Percentiles rank a stretch among this genome's conserved stretches.
Evolutionary conservation across 1,140 invertebrate species (phyloP).

Genomic region (Triops cancriformis): DNA sequence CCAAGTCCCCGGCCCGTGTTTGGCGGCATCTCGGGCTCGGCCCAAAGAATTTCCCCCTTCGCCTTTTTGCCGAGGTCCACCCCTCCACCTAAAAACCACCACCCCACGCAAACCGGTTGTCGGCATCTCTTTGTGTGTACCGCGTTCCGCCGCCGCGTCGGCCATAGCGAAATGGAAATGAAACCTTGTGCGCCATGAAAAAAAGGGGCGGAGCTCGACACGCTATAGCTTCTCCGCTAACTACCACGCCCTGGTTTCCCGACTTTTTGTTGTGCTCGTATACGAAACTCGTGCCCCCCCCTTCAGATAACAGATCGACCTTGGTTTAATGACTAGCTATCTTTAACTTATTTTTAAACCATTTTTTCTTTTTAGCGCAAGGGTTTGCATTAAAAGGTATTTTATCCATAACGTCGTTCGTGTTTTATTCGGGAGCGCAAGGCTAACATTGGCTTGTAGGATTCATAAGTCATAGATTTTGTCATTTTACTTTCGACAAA

Average conservation of each 20-base stretch:
- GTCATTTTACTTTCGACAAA: no score
- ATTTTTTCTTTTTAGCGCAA: not conserved
- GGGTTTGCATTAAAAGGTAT: not conserved
- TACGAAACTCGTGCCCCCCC: not conserved
- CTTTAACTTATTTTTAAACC: not conserved
- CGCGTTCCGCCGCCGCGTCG: conserved; percentile 1
- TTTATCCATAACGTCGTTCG: no score
- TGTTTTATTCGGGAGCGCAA: no score
- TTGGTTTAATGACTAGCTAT: conserved; percentile 10
- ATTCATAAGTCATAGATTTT: no score
- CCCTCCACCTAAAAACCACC: not conserved
- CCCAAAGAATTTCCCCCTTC: not conserved
- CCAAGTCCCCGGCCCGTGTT: not conserved
- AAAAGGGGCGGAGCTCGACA: conserved; percentile 11
- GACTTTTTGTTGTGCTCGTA: not conserved
- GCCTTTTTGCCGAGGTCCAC: not conserved
- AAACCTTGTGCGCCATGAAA: conserved; percentile 13
- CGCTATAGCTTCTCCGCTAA: conserved; percentile 3
- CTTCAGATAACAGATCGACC: conserved; percentile 2
- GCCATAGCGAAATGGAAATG: conserved; percentile 13
- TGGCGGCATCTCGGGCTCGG: not conserved
- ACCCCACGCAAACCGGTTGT: conserved; percentile 12
- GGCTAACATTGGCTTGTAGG: no score
- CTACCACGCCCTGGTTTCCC: not conserved
- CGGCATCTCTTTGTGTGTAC: conserved; percentile 6